Conservation (phyloP, 2,888 invertebrate species). For the Lathronympha strigana region DNA sequence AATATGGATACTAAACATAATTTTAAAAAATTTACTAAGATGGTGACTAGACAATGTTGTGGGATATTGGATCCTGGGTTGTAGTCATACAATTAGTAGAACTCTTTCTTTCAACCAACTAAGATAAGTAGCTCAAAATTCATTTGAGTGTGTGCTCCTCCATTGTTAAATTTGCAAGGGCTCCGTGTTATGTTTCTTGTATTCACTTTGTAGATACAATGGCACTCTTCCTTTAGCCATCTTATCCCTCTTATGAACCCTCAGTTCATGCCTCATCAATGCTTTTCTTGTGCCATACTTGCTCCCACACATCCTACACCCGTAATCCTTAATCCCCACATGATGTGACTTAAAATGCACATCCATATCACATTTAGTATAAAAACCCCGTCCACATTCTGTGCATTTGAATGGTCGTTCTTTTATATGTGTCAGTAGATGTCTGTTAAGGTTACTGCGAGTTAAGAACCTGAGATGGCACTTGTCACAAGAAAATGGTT, state of each 20-base stretch:
- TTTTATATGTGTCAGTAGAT: constrained; percentile 64
- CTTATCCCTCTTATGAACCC: constrained; percentile 68
- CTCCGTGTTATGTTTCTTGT: constrained; percentile 51
- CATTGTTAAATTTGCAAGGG: no score
- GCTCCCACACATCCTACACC: constrained; percentile 62
- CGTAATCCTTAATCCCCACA: constrained; percentile 62
- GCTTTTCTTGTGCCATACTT: constrained; percentile 66
- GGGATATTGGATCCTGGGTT: no score
- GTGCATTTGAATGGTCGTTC: constrained; percentile 62
- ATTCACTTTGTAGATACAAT: constrained; percentile 64
- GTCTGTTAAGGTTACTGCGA: constrained; percentile 66
- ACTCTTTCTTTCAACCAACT: background rate
- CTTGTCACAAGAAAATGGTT: constrained; percentile 64
- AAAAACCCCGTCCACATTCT: constrained; percentile 64
- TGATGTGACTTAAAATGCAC: constrained; percentile 65
- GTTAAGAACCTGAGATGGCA: constrained; percentile 63
- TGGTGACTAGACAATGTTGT: no score
- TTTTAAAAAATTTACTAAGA: no score
- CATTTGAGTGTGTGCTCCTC: background rate
- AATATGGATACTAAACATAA: no score
- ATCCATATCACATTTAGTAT: constrained; percentile 60
- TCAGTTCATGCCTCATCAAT: constrained; percentile 66
- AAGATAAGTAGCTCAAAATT: background rate
- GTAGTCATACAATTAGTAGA: background rate
- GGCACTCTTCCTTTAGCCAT: constrained; percentile 68